A percentile compares a stretch with the other conserved stretches of the same genome.
These are phyloP conservation scores for Phasia obesa DNA, from an alignment of 2,888 invertebrate genomes.

Conservation along the genomic window DNA sequence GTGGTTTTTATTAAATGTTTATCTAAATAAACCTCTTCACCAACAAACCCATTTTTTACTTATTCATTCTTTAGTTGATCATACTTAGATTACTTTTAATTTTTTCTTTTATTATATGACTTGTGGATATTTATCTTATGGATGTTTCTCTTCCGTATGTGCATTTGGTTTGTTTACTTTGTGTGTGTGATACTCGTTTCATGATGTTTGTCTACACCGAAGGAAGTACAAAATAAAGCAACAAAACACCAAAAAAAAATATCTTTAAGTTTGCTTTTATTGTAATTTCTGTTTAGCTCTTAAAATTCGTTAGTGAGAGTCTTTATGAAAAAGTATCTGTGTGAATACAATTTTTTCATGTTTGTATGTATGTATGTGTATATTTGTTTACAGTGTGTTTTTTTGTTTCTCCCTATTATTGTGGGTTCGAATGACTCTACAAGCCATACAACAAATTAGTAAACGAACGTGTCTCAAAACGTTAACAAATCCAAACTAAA, in stretches of 20 bases:
- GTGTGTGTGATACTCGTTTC: constrained; percentile 37
- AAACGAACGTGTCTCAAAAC: constrained; percentile 69
- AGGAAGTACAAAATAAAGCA: neutral
- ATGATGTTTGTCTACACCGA: constrained; percentile 27
- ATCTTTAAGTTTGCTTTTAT: constrained; percentile 38
- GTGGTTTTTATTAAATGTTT: constrained; percentile 34
- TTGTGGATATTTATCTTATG: constrained; percentile 61
- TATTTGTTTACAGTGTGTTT: constrained; percentile 34
- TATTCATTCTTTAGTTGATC: constrained; percentile 40
- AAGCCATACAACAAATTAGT: constrained; percentile 62
- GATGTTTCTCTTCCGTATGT: constrained; percentile 52
- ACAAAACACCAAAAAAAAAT: constrained; percentile 26
- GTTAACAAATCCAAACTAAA: constrained; percentile 57
- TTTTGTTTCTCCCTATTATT: constrained; percentile 46
- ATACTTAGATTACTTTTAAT: constrained; percentile 9
- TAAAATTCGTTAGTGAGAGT: constrained; percentile 51
- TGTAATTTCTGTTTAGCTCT: constrained; percentile 57
- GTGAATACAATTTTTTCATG: neutral
- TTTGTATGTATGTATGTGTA: constrained; percentile 21
- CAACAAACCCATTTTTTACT: constrained; percentile 20
- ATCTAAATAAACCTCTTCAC: constrained; percentile 21
- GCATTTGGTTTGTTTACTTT: constrained; percentile 68
- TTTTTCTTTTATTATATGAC: constrained; percentile 41
- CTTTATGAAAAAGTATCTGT: constrained; percentile 52
- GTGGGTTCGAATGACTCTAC: constrained; percentile 64